Conservation (phyloP, 1,140 invertebrate species). For the Drosophila trapezifrons region DNA sequence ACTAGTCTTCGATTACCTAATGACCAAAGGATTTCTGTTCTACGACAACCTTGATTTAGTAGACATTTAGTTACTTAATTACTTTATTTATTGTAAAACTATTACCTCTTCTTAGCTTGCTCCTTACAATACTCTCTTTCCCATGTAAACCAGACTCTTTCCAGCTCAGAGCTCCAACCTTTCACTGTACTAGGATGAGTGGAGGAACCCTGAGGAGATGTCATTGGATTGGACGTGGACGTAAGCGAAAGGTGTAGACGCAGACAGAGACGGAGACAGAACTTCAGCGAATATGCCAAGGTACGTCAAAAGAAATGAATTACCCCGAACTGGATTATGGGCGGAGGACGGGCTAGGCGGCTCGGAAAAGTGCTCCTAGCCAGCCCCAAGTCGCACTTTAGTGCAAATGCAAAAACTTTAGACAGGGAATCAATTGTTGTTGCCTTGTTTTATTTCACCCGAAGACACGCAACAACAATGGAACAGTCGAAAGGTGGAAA, state of each 20-base stretch:
- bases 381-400: conserved; percentile 58
- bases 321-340: conserved; percentile 43
- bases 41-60: too few relatives aligned
- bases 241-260: conserved; percentile 48
- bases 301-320: conserved; percentile 81
- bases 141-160: neutral
- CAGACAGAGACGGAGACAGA: conserved; percentile 55
- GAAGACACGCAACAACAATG: conserved; percentile 80
- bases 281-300: conserved; percentile 64
- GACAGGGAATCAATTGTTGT: conserved; percentile 84
- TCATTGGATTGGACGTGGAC: conserved; percentile 49
- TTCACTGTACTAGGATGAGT: conserved; percentile 35
- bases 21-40: too few relatives aligned
- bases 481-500: conserved; percentile 14
- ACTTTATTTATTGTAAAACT: too few relatives aligned
- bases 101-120: too few relatives aligned
- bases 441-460: conserved; percentile 78
- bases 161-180: neutral
- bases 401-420: conserved; percentile 82
- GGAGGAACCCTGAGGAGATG: conserved; percentile 39
- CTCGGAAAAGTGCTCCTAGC: conserved; percentile 32
- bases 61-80: too few relatives aligned
- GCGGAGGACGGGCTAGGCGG: neutral
- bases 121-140: too few relatives aligned
- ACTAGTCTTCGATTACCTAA: too few relatives aligned